Conservation (phyloP, 92 coral and sea anemone genomes). For the Diadumene lineata region DNA sequence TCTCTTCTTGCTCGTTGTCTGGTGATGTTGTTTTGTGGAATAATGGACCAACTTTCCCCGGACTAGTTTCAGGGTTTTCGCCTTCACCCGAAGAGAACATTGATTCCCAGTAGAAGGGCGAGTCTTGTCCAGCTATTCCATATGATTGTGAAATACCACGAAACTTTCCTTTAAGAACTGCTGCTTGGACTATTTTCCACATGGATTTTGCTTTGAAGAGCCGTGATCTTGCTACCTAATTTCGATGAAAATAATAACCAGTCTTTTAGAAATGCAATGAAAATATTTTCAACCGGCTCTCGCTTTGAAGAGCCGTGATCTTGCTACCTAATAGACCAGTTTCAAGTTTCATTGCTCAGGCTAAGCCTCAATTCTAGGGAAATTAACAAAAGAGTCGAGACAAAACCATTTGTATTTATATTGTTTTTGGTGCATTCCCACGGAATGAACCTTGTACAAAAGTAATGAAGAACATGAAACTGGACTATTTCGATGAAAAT, state of each 20-base stretch:
- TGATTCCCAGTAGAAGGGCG: constrained; percentile 79
- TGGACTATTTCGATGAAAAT: too few species aligned
- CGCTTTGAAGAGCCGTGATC: constrained; percentile 19
- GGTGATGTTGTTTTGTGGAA: constrained; percentile 56
- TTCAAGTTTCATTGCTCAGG: too few species aligned
- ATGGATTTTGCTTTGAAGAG: constrained; percentile 41
- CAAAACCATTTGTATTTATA: too few species aligned
- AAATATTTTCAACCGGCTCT: constrained; percentile 69
- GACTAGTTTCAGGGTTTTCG: constrained; percentile 41
- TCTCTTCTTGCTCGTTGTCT: constrained; percentile 56
- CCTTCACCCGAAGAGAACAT: constrained; percentile 62
- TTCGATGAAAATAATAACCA: neutral
- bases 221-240: constrained; percentile 1
- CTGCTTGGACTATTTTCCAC: constrained; percentile 77
- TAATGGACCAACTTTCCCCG: constrained; percentile 33
- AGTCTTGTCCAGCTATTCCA: constrained; percentile 37
- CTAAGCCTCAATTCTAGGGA: too few species aligned
- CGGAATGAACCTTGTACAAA: too few species aligned
- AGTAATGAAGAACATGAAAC: too few species aligned
- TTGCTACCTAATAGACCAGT: neutral
- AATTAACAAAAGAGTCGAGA: too few species aligned
- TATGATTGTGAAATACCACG: constrained; percentile 32
- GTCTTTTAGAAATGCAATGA: too few species aligned
- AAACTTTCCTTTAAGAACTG: constrained; percentile 73
- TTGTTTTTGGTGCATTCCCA: too few species aligned